Evolutionary conservation across 2,888 invertebrate species (phyloP), one percentile per base, ranked within the genome.

Genomic region (Eristalis tenax): DNA sequence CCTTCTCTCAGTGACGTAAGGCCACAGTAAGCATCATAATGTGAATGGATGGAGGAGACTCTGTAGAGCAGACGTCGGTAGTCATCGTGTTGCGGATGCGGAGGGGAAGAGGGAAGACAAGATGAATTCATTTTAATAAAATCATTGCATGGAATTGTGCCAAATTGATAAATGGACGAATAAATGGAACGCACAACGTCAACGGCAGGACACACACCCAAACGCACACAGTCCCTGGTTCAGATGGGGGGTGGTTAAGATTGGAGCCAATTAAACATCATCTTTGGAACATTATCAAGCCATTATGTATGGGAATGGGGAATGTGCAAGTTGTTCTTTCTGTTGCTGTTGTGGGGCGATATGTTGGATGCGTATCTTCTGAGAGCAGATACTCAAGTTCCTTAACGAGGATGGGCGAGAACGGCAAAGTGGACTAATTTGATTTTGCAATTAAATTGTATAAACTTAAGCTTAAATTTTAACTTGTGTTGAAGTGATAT

Each of bases 261-360:
- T 82, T 86, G 82, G 75, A 86, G 86, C 86, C 86, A 86, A 86
- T 86, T 86, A 86, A 79, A 83, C 75, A 86, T 83, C 83, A 82
- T 86, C 86, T 82, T 83, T 86, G 86, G 83, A 86, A 86, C 78
- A 86, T 83, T 86, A 86, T 86, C 86, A 83, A 83, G 83, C 78
- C 74, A 78, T 82, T 50, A 50, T 50, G 32, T 32, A 50, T 50
- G 50, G 50, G 50, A 18, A 18, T 50, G 50, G 50, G 50, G 18
- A 18, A 8, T 69, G 74, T 82, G 71, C 35, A 73, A 66, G 22
- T 38, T 38, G 8, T 32, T 26, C 2, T 6, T 56, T 26, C 26
- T 26, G 26, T 3, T 26, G 26, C 26, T 26, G 2, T 4, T 6
- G 32, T 15, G 6, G n/a, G 50, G 18, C 50, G 18, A 18, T 50